Base-by-base conservation (phyloP, 2,797 vertebrate species). In the Anolis apletophallus region DNA sequence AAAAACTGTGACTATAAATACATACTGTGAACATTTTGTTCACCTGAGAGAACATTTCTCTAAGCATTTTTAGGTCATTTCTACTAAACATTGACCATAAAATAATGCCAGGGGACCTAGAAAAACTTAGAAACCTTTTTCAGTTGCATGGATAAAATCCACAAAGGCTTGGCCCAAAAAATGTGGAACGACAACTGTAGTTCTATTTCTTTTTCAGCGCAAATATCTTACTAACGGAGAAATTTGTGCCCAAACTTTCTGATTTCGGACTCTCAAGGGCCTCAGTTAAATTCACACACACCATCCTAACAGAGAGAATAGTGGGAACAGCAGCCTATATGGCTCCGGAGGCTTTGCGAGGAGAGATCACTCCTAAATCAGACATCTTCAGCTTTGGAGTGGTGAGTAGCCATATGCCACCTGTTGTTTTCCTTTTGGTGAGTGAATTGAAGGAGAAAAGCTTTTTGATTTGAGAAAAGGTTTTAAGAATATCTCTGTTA, bases 301-400 rank as follows among this genome's bases (percentile, higher is more conserved):
- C 99, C 14, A 94, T 98, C 91, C 97, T 98, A 96, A 99, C 99
- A 0, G 98, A 98, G 91, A 98, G 97, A 94, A 96, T 99, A 61
- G 96, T 99, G 89, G 99, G 99, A 68, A 99, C 98, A 16, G 97
- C 98, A 34, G 98, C 98, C 0, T 99, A 99, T 85, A 99, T 99
- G 99, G 98, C 99, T 0, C 98, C 98, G 0, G 99, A 99, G 94
- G 98, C 98, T 12, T 92, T 99, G 29, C 94, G 98, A 88, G 99
- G 99, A 91, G 97, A 99, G 94, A 97, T 99, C 95, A 98, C 98
- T 2, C 96, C 98, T 0, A 99, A 98, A 92, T 98, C 98, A 0
- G 99, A 99, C 80, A 90, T 99, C 93, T 99, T 98, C 94, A 99
- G 99, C 95, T 98, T 99, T 88, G 98, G 99, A 85, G 98, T 99